phyloP scores from a whole-genome alignment of 2,113 vertebrate genomes.

The Marcusenius ussheri region DNA sequence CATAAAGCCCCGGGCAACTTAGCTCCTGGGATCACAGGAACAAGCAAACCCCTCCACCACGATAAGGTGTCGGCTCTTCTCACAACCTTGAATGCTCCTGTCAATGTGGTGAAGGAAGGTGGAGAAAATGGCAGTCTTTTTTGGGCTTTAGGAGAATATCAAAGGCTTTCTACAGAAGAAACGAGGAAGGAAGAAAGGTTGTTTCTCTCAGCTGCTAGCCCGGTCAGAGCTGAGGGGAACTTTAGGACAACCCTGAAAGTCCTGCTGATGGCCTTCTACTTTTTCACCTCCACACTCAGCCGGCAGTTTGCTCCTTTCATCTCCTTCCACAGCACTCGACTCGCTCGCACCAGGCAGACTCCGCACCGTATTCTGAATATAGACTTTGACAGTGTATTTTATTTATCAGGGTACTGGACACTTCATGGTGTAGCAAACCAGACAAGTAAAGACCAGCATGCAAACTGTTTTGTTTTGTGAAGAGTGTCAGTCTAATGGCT shows the following conservation, averaged over 20 bases:
- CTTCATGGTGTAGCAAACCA: background rate
- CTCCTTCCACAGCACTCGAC: background rate
- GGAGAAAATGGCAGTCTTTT: background rate
- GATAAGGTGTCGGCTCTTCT: too few species aligned
- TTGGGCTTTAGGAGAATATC: background rate
- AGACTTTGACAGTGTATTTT: background rate
- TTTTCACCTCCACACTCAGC: background rate
- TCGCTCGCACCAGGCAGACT: background rate
- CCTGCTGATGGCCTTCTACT: background rate
- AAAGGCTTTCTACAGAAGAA: background rate
- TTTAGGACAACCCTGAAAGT: background rate
- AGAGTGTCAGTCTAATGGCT: background rate
- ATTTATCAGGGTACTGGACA: background rate
- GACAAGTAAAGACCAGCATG: background rate
- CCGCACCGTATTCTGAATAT: background rate
- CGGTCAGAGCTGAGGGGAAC: background rate
- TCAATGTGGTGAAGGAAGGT: background rate
- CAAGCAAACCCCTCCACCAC: too few species aligned
- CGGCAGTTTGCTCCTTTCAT: background rate
- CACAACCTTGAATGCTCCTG: background rate
- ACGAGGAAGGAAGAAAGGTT: background rate
- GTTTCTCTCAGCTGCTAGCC: background rate
- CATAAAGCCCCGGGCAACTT: too few species aligned
- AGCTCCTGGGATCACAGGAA: too few species aligned
- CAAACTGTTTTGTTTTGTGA: background rate